Conservation (phyloP, 2,888 invertebrate genomes). For the Thyatira batis region DNA sequence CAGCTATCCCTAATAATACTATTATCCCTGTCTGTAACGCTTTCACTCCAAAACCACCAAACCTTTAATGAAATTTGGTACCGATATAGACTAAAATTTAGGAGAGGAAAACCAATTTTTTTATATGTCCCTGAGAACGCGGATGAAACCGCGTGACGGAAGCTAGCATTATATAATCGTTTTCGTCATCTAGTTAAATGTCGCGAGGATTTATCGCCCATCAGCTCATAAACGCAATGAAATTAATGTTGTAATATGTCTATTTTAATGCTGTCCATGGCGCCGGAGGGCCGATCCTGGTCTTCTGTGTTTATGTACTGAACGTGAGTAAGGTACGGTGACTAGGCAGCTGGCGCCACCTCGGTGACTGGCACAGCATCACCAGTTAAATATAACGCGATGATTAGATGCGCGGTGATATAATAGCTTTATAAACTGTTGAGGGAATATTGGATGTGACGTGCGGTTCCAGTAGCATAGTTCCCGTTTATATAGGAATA, state of each 20-base stretch:
- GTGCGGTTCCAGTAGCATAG: too few species aligned
- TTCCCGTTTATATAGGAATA: too few species aligned
- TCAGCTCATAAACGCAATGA: conserved; percentile 15
- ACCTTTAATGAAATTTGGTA: too few species aligned
- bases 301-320: neutral
- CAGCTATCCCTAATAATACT: too few species aligned
- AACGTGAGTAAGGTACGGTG: neutral
- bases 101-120: too few species aligned
- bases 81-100: too few species aligned
- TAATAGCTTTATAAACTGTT: neutral
- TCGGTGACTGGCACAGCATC: neutral
- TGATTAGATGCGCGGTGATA: neutral
- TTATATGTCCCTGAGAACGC: too few species aligned
- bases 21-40: too few species aligned
- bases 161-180: neutral
- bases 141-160: too few species aligned
- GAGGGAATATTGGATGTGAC: too few species aligned
- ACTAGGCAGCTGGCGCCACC: neutral
- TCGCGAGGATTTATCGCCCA: conserved; percentile 14
- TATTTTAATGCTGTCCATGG: conserved; percentile 28
- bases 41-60: too few species aligned
- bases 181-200: neutral
- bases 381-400: neutral
- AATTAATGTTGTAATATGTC: conserved; percentile 26
- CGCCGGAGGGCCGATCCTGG: conserved; percentile 9